A percentile compares a stretch with the other conserved stretches of the same genome.
phyloP scores from a whole-genome alignment of 2,888 invertebrate genomes.

The Omphaloscelis lunosa region DNA sequence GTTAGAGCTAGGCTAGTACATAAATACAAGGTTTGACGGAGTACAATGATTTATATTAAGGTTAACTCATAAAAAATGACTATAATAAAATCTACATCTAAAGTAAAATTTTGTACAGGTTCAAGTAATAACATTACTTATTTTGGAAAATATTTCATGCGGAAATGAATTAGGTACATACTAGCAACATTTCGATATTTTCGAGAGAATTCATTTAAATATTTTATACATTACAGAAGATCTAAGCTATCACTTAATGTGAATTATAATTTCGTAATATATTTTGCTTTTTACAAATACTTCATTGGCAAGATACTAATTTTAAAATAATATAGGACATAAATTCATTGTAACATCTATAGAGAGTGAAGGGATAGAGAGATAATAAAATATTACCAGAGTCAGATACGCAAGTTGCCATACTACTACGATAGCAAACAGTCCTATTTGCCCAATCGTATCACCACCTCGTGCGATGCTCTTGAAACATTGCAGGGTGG shows the following conservation, averaged over 20 bases:
- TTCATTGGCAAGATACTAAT: constrained; percentile 89
- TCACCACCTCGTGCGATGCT: constrained; percentile 85
- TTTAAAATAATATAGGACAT: constrained; percentile 78
- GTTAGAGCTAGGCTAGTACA: constrained; percentile 87
- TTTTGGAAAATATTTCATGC: constrained; percentile 68
- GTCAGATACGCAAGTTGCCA: constrained; percentile 85
- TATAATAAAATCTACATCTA: constrained; percentile 81
- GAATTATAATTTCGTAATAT: constrained; percentile 82
- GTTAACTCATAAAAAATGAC: constrained; percentile 85
- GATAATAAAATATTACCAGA: constrained; percentile 81
- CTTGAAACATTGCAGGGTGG: constrained; percentile 86
- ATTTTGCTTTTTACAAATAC: constrained; percentile 84
- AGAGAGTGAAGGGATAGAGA: constrained; percentile 89
- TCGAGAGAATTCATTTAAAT: constrained; percentile 75
- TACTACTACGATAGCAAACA: constrained; percentile 88
- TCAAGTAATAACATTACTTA: constrained; percentile 72
- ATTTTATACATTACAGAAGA: constrained; percentile 84
- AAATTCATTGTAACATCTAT: constrained; percentile 85
- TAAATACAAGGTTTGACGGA: constrained; percentile 83
- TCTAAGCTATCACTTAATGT: constrained; percentile 88
- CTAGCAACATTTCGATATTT: constrained; percentile 79
- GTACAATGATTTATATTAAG: constrained; percentile 82
- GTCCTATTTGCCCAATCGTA: constrained; percentile 68
- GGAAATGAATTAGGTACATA: constrained; percentile 76
- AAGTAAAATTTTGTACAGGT: constrained; percentile 87